A percentile compares a stretch with the other conserved stretches of the same genome.
Conservation (phyloP, 2,888 invertebrate species). For the Calephelis perditalis region DNA sequence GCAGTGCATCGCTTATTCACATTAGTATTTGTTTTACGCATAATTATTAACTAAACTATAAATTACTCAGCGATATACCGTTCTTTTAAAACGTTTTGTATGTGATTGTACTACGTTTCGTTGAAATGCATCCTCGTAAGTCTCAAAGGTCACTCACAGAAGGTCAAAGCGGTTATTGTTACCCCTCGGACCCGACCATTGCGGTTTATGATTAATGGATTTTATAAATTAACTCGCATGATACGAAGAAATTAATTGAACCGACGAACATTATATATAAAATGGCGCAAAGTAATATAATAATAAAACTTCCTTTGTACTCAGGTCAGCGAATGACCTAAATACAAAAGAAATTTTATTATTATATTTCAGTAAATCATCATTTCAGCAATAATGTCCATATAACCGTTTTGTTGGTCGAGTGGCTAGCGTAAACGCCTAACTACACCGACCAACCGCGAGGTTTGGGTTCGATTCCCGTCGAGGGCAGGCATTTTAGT, state of each 20-base stretch:
- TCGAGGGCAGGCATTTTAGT: too few species aligned
- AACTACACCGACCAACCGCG: too few species aligned
- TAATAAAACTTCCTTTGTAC: too few species aligned
- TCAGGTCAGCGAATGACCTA: too few species aligned
- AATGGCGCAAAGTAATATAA: not conserved
- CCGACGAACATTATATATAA: not conserved
- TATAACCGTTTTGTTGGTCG: too few species aligned
- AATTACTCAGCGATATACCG: not conserved
- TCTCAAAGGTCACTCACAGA: constrained; percentile 26
- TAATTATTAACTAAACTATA: too few species aligned
- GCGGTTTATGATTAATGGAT: constrained; percentile 32
- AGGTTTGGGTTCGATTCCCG: too few species aligned
- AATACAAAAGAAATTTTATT: not conserved
- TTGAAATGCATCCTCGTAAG: constrained; percentile 25
- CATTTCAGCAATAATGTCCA: too few species aligned
- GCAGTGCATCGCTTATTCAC: too few species aligned
- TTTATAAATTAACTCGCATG: constrained; percentile 23
- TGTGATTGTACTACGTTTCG: constrained; percentile 19
- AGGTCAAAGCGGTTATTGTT: constrained; percentile 30
- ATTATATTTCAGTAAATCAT: too few species aligned
- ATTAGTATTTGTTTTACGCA: too few species aligned
- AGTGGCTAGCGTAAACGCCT: too few species aligned
- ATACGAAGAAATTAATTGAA: constrained; percentile 6
- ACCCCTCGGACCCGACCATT: constrained; percentile 29
- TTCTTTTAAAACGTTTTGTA: not conserved